Evolutionary conservation across 1,140 invertebrate species (phyloP).

Genomic region (Camponotus pennsylvanicus): DNA sequence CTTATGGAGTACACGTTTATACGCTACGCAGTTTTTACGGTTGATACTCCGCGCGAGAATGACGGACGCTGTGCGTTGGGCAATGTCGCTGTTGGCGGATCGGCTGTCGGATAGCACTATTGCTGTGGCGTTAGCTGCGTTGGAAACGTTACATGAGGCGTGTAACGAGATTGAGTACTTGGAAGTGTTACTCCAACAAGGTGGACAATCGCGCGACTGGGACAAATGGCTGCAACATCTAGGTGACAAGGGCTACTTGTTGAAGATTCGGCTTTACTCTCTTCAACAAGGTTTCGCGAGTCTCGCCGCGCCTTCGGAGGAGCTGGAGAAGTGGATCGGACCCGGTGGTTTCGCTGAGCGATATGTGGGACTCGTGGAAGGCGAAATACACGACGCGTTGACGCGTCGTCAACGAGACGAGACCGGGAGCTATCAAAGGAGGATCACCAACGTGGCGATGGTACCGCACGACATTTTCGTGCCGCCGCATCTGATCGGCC

Average conservation of each 20-base stretch:
- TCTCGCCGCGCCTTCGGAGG: constrained; percentile 80
- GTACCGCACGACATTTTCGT: constrained; percentile 89
- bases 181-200: constrained; percentile 88
- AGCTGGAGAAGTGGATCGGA: constrained; percentile 84
- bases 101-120: constrained; percentile 94
- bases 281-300: constrained; percentile 89
- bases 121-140: constrained; percentile 91
- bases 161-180: constrained; percentile 95
- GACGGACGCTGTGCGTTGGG: constrained; percentile 88
- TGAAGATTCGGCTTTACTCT: constrained; percentile 94
- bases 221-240: constrained; percentile 88
- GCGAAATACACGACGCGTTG: constrained; percentile 94
- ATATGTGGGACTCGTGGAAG: constrained; percentile 96
- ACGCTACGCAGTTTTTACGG: constrained; percentile 95
- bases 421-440: constrained; percentile 91
- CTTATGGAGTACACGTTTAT: constrained; percentile 93
- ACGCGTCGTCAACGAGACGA: constrained; percentile 94
- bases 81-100: constrained; percentile 92
- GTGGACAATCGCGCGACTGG: constrained; percentile 73
- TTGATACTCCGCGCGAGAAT: constrained; percentile 92
- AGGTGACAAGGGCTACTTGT: constrained; percentile 93
- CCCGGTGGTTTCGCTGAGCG: constrained; percentile 84
- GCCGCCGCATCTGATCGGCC: constrained; percentile 95
- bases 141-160: constrained; percentile 96
- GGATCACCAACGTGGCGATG: constrained; percentile 83